Evolutionary conservation across 2,888 invertebrate species (phyloP).

Genomic region (Electrophaes corylata): DNA sequence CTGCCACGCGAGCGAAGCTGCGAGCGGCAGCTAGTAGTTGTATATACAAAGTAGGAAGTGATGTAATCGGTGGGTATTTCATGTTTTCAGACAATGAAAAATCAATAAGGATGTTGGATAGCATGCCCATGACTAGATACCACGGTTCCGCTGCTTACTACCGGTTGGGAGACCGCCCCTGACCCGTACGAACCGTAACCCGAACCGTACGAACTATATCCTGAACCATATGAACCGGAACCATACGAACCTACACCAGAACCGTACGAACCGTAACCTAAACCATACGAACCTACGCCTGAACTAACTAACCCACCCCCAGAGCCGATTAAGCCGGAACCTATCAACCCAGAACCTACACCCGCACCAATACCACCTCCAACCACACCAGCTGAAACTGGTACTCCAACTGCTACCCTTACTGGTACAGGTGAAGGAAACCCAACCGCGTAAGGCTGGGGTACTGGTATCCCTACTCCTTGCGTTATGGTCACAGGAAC

Average conservation of each 20-base stretch:
- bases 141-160: slow-evolving; percentile 31
- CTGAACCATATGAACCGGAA: slow-evolving; percentile 18
- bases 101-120: slow-evolving; percentile 48
- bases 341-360: slow-evolving; percentile 18
- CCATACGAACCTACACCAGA: slow-evolving; percentile 17
- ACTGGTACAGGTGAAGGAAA: slow-evolving; percentile 71
- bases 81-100: neutral
- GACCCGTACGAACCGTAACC: slow-evolving; percentile 16
- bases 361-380: slow-evolving; percentile 27
- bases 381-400: slow-evolving; percentile 35
- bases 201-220: slow-evolving; percentile 12
- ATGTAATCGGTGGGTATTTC: slow-evolving; percentile 5
- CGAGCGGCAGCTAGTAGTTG: too few relatives aligned
- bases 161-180: slow-evolving; percentile 2
- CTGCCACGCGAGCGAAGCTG: too few relatives aligned
- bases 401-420: slow-evolving; percentile 62
- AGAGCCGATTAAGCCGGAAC: slow-evolving; percentile 9
- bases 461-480: slow-evolving; percentile 80
- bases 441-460: slow-evolving; percentile 77
- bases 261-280: slow-evolving; percentile 15
- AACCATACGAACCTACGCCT: slow-evolving; percentile 18
- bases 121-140: slow-evolving; percentile 48
- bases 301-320: slow-evolving; percentile 4
- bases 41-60: neutral
- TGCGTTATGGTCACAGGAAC: slow-evolving; percentile 80